A percentile compares a stretch with the other conserved stretches of the same genome.
These are phyloP conservation scores for Acrobasis consociella DNA, from an alignment of 2,888 invertebrate species.

Conservation along the genomic window DNA sequence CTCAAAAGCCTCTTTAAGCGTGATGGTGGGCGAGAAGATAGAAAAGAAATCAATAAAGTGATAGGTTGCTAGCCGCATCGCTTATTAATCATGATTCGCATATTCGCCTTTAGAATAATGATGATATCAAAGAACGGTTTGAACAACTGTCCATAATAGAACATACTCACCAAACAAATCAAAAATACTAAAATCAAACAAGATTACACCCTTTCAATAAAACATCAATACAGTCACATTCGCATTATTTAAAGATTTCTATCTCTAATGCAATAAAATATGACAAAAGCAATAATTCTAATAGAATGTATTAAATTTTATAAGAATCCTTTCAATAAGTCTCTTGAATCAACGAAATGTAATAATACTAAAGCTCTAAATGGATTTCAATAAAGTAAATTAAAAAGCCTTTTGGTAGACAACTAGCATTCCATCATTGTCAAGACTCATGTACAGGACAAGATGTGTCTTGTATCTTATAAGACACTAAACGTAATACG, in stretches of 20 bases:
- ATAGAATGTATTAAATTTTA: not conserved
- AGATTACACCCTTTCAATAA: not conserved
- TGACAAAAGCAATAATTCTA: not conserved
- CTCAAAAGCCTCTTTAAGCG: too few relatives aligned
- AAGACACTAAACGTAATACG: too few relatives aligned
- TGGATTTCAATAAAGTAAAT: slow-evolving; percentile 4
- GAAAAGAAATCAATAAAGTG: too few relatives aligned
- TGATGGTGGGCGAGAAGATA: too few relatives aligned
- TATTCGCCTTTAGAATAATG: too few relatives aligned
- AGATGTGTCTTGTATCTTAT: not conserved
- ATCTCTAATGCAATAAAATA: not conserved
- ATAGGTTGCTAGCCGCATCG: too few relatives aligned
- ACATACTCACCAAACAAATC: too few relatives aligned
- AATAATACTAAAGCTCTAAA: not conserved
- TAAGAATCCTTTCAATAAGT: not conserved
- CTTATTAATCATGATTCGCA: too few relatives aligned
- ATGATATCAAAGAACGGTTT: too few relatives aligned
- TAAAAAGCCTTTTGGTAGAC: not conserved
- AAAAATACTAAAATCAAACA: too few relatives aligned
- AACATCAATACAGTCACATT: not conserved
- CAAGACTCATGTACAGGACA: not conserved
- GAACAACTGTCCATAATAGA: too few relatives aligned
- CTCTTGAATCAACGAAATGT: not conserved
- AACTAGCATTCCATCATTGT: slow-evolving; percentile 17
- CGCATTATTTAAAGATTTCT: not conserved